Percentiles rank a stretch among this genome's conserved stretches.
Conservation (phyloP, 2,888 invertebrate species). For the Lithophane ornitopus region DNA sequence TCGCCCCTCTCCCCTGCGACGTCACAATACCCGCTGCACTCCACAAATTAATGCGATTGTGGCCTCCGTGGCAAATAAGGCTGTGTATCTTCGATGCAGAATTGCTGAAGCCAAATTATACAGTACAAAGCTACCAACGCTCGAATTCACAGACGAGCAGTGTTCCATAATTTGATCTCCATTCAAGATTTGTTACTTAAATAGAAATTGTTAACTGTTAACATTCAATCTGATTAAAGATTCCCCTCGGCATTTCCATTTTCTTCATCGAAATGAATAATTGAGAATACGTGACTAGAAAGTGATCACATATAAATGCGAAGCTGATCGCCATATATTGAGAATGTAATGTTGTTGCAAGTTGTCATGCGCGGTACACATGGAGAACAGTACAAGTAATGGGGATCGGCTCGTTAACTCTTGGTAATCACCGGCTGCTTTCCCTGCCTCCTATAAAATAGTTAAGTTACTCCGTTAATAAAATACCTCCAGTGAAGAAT, state of each 20-base stretch:
- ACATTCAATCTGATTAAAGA: slow-evolving; percentile 38
- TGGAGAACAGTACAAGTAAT: slow-evolving; percentile 53
- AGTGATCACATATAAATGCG: slow-evolving; percentile 54
- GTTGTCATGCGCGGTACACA: slow-evolving; percentile 55
- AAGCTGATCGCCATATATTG: slow-evolving; percentile 40
- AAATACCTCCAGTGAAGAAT: slow-evolving; percentile 61
- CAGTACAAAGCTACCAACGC: slow-evolving; percentile 51
- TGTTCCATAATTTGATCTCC: slow-evolving; percentile 48
- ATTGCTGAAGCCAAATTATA: slow-evolving; percentile 68
- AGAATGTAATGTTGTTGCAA: slow-evolving; percentile 50
- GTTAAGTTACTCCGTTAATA: slow-evolving; percentile 59
- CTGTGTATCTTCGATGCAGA: slow-evolving; percentile 72
- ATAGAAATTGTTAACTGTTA: slow-evolving; percentile 46
- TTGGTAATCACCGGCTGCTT: slow-evolving; percentile 54
- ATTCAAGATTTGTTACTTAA: slow-evolving; percentile 47
- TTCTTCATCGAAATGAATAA: slow-evolving; percentile 45
- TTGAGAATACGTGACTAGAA: slow-evolving; percentile 54
- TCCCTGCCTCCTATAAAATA: slow-evolving; percentile 59
- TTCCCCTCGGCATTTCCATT: slow-evolving; percentile 29
- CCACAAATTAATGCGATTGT: slow-evolving; percentile 89
- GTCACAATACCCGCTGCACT: slow-evolving; percentile 83
- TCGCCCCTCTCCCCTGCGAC: slow-evolving; percentile 61
- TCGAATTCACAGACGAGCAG: slow-evolving; percentile 48
- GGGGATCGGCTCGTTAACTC: slow-evolving; percentile 55
- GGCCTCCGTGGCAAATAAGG: slow-evolving; percentile 80